Evolutionary conservation across 2,888 invertebrate species (phyloP).

Genomic region (Pemphredon lugubris): DNA sequence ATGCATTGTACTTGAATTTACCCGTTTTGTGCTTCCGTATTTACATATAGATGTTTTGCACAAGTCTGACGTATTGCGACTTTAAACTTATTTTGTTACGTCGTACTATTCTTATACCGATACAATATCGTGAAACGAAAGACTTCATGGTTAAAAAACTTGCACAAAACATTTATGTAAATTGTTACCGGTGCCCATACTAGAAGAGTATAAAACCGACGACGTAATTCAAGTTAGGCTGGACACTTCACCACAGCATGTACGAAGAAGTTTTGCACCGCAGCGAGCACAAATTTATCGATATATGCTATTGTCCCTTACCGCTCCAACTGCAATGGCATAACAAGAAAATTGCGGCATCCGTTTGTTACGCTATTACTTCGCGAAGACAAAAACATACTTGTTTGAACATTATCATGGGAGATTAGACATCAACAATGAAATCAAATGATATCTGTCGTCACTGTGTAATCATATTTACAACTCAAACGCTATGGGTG

Average conservation of each 20-base stretch:
- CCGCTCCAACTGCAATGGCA: constrained; percentile 22
- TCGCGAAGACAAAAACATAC: constrained; percentile 22
- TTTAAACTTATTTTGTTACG: too few species aligned
- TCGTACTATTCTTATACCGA: too few species aligned
- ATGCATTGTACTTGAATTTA: constrained; percentile 19
- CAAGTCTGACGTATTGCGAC: neutral
- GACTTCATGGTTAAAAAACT: constrained; percentile 47
- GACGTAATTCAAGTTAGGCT: constrained; percentile 30
- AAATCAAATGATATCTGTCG: constrained; percentile 35
- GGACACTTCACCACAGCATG: too few species aligned
- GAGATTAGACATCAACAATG: constrained; percentile 43
- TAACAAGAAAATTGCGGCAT: constrained; percentile 46
- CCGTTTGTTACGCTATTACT: constrained; percentile 14
- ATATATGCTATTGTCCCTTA: constrained; percentile 6
- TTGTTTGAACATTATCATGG: constrained; percentile 30
- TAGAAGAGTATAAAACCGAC: constrained; percentile 55
- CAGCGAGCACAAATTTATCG: constrained; percentile 21
- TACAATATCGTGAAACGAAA: constrained; percentile 12
- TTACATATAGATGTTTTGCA: neutral
- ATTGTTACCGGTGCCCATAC: constrained; percentile 29
- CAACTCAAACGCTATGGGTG: constrained; percentile 31
- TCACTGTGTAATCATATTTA: constrained; percentile 16
- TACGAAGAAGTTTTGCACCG: constrained; percentile 9
- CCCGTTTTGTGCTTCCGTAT: constrained; percentile 32
- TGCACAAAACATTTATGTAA: constrained; percentile 25